Evolutionary conservation across 2,888 invertebrate genomes (phyloP).

Genomic region (Ichneumoninae sp.): DNA sequence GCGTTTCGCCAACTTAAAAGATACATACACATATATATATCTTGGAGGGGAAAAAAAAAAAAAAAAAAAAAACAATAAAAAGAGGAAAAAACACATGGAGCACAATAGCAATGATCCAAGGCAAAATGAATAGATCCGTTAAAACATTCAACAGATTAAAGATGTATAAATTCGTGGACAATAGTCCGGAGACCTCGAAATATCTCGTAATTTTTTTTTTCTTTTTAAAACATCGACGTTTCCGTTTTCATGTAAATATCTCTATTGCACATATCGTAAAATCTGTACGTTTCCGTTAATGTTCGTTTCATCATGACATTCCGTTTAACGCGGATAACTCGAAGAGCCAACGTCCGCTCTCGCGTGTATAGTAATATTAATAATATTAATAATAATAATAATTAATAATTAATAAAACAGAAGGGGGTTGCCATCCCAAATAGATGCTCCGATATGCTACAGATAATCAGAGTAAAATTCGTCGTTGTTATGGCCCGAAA

Average conservation of each 20-base stretch:
- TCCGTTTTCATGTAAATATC: constrained; percentile 16
- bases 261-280: constrained; percentile 29
- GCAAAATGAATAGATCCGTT: constrained; percentile 44
- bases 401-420: constrained; percentile 58
- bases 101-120: constrained; percentile 13
- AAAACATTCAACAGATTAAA: constrained; percentile 32
- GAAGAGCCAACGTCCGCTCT: constrained; percentile 32
- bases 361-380: constrained; percentile 40
- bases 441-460: constrained; percentile 35
- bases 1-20: constrained; percentile 47
- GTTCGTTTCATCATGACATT: constrained; percentile 8
- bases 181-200: constrained; percentile 41
- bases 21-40: constrained; percentile 56
- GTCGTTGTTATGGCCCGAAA: constrained; percentile 63
- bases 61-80: constrained; percentile 48
- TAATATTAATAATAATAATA: constrained; percentile 25
- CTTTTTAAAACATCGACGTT: constrained; percentile 50
- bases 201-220: constrained; percentile 22
- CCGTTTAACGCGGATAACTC: constrained; percentile 32
- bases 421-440: constrained; percentile 34
- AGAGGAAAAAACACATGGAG: constrained; percentile 46
- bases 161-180: constrained; percentile 46
- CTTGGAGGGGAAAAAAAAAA: constrained; percentile 56
- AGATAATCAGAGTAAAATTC: constrained; percentile 67
- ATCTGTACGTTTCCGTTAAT: constrained; percentile 19